phyloP scores from a whole-genome alignment of 2,113 vertebrate genomes.

The Cyprinus carpio region DNA sequence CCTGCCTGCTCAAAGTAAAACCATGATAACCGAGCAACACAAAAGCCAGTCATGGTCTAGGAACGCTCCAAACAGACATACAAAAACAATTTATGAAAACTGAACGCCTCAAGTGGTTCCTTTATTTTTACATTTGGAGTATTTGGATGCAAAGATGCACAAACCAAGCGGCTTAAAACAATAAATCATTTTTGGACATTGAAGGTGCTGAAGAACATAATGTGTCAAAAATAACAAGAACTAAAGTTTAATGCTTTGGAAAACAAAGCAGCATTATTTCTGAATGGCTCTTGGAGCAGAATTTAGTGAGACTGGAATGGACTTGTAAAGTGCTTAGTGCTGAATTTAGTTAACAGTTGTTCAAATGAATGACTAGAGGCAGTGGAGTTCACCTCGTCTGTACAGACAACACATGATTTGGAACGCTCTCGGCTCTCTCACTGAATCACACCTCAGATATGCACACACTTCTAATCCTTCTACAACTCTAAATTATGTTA shows the following conservation, averaged over 20 bases:
- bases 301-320: conserved; percentile 22
- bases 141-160: conserved; percentile 8
- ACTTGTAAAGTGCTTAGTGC: conserved; percentile 32
- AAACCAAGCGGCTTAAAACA: conserved; percentile 14
- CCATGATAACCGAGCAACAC: conserved; percentile 19
- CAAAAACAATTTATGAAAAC: conserved; percentile 40
- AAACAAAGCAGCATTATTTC: conserved; percentile 26
- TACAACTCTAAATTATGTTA: neutral
- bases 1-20: conserved; percentile 29
- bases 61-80: conserved; percentile 18
- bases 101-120: conserved; percentile 18
- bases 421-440: neutral
- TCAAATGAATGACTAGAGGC: conserved; percentile 31
- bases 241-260: conserved; percentile 21
- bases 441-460: neutral
- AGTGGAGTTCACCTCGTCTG: neutral
- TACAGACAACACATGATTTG: neutral
- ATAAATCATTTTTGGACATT: conserved; percentile 24
- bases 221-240: conserved; percentile 44
- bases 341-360: conserved; percentile 30
- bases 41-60: conserved; percentile 50
- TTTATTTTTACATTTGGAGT: neutral
- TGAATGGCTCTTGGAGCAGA: conserved; percentile 19
- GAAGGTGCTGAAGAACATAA: conserved; percentile 24
- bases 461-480: neutral